These are phyloP conservation scores for Calliopsis andreniformis DNA, from an alignment of 1,140 invertebrate species.

Conservation along the genomic window DNA sequence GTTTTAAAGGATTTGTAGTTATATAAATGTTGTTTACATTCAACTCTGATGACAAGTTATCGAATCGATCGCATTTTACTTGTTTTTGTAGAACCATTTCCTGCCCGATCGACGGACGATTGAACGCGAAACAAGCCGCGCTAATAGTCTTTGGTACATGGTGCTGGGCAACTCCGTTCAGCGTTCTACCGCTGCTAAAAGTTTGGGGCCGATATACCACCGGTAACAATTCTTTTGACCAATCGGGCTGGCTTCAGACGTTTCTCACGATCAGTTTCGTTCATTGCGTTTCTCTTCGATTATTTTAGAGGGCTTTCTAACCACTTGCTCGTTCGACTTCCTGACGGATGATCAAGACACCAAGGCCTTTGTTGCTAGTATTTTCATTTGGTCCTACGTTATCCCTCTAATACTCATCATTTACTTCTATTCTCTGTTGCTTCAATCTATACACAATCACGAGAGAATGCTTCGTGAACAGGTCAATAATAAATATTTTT, in stretches of 20 bases:
- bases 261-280: too few species aligned
- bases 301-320: conserved; percentile 87
- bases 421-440: conserved; percentile 87
- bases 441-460: conserved; percentile 87
- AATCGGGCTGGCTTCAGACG: too few species aligned
- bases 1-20: too few species aligned
- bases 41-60: neutral
- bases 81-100: conserved; percentile 84
- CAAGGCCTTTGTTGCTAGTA: conserved; percentile 85
- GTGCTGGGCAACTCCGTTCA: conserved; percentile 88
- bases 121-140: conserved; percentile 85
- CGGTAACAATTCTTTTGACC: conserved; percentile 77
- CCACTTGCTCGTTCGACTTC: conserved; percentile 89
- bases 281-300: neutral
- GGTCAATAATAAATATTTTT: conserved; percentile 73
- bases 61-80: neutral
- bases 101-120: conserved; percentile 87
- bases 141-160: conserved; percentile 86
- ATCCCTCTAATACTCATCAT: conserved; percentile 86
- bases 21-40: too few species aligned
- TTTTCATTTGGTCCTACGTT: conserved; percentile 87
- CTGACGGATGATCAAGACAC: conserved; percentile 87
- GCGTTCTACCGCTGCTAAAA: conserved; percentile 84
- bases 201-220: conserved; percentile 87
- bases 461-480: conserved; percentile 89